A percentile compares a stretch with the other conserved stretches of the same genome.
phyloP scores from a whole-genome alignment of 2,888 invertebrate genomes.

The Polia nebulosa region DNA sequence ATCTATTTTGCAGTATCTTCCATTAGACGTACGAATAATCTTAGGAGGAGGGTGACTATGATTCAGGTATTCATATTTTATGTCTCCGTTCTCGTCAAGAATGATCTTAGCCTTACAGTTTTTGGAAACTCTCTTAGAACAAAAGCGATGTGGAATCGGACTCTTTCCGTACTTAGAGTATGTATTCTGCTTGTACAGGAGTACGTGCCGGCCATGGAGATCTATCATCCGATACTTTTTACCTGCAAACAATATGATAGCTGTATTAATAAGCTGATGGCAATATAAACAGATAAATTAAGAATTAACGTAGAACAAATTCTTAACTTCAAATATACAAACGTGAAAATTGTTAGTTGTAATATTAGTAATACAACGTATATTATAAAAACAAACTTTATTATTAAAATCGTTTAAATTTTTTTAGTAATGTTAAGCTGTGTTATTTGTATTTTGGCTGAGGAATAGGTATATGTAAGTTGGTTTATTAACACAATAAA shows the following conservation, averaged over 20 bases:
- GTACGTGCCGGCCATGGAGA: not conserved
- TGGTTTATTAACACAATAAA: too few relatives aligned
- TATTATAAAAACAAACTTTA: too few relatives aligned
- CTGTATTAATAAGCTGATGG: not conserved
- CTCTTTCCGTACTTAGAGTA: not conserved
- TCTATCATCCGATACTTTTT: not conserved
- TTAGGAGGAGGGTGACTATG: not conserved
- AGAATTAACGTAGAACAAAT: too few relatives aligned
- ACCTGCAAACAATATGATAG: not conserved
- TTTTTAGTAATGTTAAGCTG: too few relatives aligned
- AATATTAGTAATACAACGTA: too few relatives aligned
- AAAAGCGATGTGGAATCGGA: not conserved
- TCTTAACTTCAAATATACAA: too few relatives aligned
- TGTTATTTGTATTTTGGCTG: too few relatives aligned
- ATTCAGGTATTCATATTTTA: not conserved
- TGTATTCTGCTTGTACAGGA: not conserved
- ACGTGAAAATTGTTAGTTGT: too few relatives aligned
- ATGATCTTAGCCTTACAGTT: not conserved
- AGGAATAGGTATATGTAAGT: too few relatives aligned
- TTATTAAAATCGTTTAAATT: too few relatives aligned
- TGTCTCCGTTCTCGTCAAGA: not conserved
- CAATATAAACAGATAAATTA: too few relatives aligned
- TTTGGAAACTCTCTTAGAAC: not conserved
- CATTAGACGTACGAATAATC: not conserved
- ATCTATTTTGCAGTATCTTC: not conserved